Base-by-base conservation (phyloP, 2,797 vertebrate species). In the Anguilla anguilla region DNA sequence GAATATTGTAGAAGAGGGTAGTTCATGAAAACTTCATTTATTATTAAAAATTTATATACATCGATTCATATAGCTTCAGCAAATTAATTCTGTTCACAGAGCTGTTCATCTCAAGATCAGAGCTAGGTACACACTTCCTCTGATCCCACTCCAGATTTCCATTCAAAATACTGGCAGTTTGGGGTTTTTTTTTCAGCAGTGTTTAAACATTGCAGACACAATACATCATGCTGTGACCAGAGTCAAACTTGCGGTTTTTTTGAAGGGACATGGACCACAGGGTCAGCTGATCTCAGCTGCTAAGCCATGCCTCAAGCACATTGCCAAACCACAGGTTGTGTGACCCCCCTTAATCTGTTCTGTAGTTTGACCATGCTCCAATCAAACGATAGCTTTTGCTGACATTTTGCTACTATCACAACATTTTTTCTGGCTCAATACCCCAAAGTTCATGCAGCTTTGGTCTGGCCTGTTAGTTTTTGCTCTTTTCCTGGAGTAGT, bases 221-320 rank as follows among this genome's bases (percentile, higher is more conserved):
- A 85, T 85, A 43, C 59, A 61, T 25, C 55, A 35, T 25, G 2
- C 55, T 64, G 46, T 85, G 35, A 64, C 55, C 57, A 25, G 59
- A 85, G 31, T 85, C 6, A 15, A 85, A 64, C 57, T 55, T 85
- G 84, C 67, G 84, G 84, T 19, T 85, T 79, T 82, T 85, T 43
- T 13, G 19, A 10, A 43, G 55, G 10, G 51, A 64, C 39, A 46
- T 25, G 31, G 57, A 85, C 84, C 84, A 46, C 84, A 67, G 59
- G 84, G 55, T 85, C 57, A 64, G 57, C 84, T 64, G 57, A 51
- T n/a, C 46, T 82, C 19, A 51, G 46, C 79, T 51, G 79, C 25
- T 82, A 39, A 82, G 79, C 43, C 46, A 51, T 82, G 43, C 79
- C n/a, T 46, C 79, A 49, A 82, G 25, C 79, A n/a, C 25, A 81